These are phyloP conservation scores for Heliconius congener DNA, from an alignment of 1,140 invertebrate genomes.

Conservation along the genomic window DNA sequence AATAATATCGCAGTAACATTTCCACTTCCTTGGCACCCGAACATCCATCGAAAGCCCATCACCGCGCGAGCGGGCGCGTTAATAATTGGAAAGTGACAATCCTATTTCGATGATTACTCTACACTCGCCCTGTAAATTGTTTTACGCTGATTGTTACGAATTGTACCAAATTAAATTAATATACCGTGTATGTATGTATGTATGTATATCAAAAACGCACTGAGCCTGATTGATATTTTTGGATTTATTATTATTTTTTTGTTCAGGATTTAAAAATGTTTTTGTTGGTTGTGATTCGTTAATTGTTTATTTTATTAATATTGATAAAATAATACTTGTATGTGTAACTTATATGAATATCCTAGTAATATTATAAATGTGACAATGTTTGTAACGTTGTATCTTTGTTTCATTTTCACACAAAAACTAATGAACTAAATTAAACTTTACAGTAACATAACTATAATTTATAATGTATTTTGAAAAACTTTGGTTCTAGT, in stretches of 20 bases:
- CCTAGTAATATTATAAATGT: not conserved
- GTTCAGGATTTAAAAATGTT: slow-evolving; percentile 23
- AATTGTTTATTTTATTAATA: slow-evolving; percentile 1
- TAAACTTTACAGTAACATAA: too few species aligned
- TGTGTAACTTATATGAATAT: not conserved
- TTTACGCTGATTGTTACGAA: slow-evolving; percentile 62
- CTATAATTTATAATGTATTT: too few species aligned
- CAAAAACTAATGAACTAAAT: too few species aligned
- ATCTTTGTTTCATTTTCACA: too few species aligned
- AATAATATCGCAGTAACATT: not conserved
- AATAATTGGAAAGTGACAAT: slow-evolving; percentile 78
- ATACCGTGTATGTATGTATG: slow-evolving; percentile 29
- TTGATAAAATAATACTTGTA: not conserved
- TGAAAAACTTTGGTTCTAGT: too few species aligned
- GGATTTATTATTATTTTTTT: slow-evolving; percentile 33
- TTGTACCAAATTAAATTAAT: slow-evolving; percentile 49
- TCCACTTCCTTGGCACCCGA: slow-evolving; percentile 22
- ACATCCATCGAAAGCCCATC: slow-evolving; percentile 45
- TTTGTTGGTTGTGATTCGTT: not conserved
- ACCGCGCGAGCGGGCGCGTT: slow-evolving; percentile 51
- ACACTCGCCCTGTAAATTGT: slow-evolving; percentile 56
- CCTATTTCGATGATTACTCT: slow-evolving; percentile 76
- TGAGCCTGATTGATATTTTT: slow-evolving; percentile 39
- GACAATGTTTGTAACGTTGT: not conserved
- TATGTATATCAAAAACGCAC: slow-evolving; percentile 26